Percentiles rank a stretch among this genome's conserved stretches.
Conservation (phyloP, 2,113 vertebrate genomes). For the Marcusenius ussheri region DNA sequence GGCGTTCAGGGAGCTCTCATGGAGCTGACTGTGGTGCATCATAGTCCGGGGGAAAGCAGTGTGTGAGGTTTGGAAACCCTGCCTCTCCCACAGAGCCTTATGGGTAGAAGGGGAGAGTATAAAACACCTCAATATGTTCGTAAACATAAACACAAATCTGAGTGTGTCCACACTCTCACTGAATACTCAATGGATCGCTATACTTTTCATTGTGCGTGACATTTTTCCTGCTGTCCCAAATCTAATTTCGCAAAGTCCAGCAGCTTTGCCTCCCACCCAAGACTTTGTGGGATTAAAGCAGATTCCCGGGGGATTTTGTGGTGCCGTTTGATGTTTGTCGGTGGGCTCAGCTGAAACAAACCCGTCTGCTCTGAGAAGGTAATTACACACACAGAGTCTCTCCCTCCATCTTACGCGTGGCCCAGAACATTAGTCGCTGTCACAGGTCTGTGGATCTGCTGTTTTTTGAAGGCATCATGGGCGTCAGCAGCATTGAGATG, state of each 20-base stretch:
- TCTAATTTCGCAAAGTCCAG: neutral
- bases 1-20: neutral
- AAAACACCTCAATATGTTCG: neutral
- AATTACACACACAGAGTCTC: neutral
- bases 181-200: neutral
- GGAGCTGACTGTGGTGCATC: neutral
- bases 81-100: neutral
- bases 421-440: neutral
- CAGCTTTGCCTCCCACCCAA: neutral
- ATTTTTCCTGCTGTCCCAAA: neutral
- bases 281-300: neutral
- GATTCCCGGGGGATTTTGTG: slow-evolving; percentile 5
- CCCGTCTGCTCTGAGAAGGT: neutral
- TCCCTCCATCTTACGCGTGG: neutral
- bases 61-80: neutral
- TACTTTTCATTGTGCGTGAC: neutral
- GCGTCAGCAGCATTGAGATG: neutral
- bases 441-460: neutral
- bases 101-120: neutral
- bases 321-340: neutral
- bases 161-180: neutral
- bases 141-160: neutral
- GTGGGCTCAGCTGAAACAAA: neutral
- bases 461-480: neutral
- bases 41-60: neutral